These are phyloP conservation scores for Nebria brevicollis DNA, from an alignment of 2,888 invertebrate species.

Conservation along the genomic window DNA sequence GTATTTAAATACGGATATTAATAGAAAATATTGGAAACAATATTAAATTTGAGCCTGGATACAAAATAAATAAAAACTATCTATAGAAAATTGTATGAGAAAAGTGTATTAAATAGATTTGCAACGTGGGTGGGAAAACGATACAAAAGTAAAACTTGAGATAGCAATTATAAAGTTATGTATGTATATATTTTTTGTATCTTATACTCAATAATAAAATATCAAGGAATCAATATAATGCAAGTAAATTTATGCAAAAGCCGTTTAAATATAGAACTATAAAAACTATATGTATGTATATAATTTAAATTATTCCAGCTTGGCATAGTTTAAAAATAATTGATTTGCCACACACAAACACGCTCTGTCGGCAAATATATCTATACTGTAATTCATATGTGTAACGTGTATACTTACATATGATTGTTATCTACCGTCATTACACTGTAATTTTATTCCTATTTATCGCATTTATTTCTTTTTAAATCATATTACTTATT, in stretches of 20 bases:
- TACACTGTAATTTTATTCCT: too few relatives aligned
- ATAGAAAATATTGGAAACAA: neutral
- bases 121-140: too few relatives aligned
- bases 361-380: neutral
- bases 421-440: too few relatives aligned
- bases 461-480: too few relatives aligned
- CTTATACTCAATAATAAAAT: neutral
- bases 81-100: too few relatives aligned
- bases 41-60: too few relatives aligned
- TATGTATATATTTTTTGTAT: neutral
- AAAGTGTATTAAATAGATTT: too few relatives aligned
- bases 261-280: neutral
- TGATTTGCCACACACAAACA: neutral
- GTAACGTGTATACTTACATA: too few relatives aligned
- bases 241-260: neutral
- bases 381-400: neutral
- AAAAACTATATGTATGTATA: neutral
- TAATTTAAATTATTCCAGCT: neutral
- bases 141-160: too few relatives aligned
- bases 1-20: neutral
- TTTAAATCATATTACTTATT: too few relatives aligned
- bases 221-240: neutral
- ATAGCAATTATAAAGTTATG: too few relatives aligned
- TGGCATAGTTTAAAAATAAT: slow-evolving; percentile 1
- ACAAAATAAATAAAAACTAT: too few relatives aligned